Conservation (phyloP, 2,888 invertebrate species). For the Dione vanillae region DNA sequence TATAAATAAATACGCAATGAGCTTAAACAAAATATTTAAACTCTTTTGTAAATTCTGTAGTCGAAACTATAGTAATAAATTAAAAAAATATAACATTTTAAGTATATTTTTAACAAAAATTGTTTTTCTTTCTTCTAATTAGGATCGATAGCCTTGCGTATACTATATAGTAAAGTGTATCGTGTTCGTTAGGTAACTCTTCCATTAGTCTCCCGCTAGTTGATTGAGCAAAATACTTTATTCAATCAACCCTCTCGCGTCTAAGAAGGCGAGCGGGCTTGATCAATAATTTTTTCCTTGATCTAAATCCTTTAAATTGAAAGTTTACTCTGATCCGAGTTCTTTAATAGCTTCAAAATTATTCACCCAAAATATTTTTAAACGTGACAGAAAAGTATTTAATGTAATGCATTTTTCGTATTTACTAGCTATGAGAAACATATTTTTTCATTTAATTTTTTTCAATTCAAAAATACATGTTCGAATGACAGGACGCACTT, state of each 20-base stretch:
- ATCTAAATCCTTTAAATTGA: slow-evolving; percentile 30
- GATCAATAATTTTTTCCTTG: slow-evolving; percentile 33
- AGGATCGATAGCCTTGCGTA: slow-evolving; percentile 19
- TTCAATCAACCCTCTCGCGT: slow-evolving; percentile 36
- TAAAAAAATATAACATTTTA: too few species aligned
- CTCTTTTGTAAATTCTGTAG: too few species aligned
- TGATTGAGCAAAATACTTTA: slow-evolving; percentile 45
- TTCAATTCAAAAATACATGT: neutral
- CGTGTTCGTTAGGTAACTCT: slow-evolving; percentile 40
- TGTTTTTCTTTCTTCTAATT: too few species aligned
- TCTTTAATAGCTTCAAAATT: neutral
- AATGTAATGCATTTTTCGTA: neutral
- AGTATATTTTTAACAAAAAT: too few species aligned
- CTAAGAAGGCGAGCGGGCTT: slow-evolving; percentile 1
- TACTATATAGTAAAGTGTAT: slow-evolving; percentile 35
- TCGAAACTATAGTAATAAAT: too few species aligned
- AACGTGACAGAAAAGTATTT: neutral
- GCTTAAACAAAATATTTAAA: too few species aligned
- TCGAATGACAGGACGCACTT: slow-evolving; percentile 21
- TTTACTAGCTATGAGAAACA: neutral
- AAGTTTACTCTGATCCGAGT: slow-evolving; percentile 14
- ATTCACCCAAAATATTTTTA: neutral
- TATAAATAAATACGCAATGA: too few species aligned
- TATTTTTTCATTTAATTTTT: neutral
- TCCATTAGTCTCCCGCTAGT: slow-evolving; percentile 44